phyloP scores from a whole-genome alignment of 2,797 vertebrate species.

The Malurus splendens region DNA sequence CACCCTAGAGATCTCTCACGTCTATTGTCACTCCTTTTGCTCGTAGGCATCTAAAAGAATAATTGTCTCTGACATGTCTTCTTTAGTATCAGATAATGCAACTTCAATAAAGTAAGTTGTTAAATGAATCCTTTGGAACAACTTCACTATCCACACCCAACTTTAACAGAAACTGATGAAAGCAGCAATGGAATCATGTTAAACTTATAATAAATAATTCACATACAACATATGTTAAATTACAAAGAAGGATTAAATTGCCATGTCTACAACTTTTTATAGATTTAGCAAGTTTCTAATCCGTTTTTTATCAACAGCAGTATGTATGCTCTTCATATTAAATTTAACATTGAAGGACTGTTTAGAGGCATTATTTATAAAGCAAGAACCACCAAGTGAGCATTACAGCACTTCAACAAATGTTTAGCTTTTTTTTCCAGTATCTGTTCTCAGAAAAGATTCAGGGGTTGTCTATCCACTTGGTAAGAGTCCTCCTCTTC shows the following conservation, averaged over 20 bases:
- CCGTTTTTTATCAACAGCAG: conserved; percentile 60
- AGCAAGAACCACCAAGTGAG: conserved; percentile 73
- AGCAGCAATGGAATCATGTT: conserved; percentile 68
- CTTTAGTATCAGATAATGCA: conserved; percentile 48
- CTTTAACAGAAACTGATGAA: conserved; percentile 55
- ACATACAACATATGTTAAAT: conserved; percentile 68
- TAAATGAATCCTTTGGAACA: conserved; percentile 50
- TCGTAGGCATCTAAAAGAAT: neutral
- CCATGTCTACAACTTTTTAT: conserved; percentile 60
- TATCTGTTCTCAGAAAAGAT: conserved; percentile 66
- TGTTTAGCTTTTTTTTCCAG: conserved; percentile 68
- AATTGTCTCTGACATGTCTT: conserved; percentile 34
- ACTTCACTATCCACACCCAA: conserved; percentile 54
- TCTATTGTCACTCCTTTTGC: conserved; percentile 29
- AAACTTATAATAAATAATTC: conserved; percentile 75
- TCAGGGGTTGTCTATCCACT: conserved; percentile 45
- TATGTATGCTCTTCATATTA: conserved; percentile 63
- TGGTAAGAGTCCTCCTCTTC: conserved; percentile 40
- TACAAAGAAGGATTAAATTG: conserved; percentile 63
- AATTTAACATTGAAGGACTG: conserved; percentile 69
- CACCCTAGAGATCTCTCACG: conserved; percentile 19
- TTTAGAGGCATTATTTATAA: conserved; percentile 72
- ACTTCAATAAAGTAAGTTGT: conserved; percentile 35
- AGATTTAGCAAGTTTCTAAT: conserved; percentile 66
- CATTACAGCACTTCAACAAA: conserved; percentile 68